These are phyloP conservation scores for Aleiodes alternator DNA, from an alignment of 2,888 invertebrate species.

Conservation along the genomic window DNA sequence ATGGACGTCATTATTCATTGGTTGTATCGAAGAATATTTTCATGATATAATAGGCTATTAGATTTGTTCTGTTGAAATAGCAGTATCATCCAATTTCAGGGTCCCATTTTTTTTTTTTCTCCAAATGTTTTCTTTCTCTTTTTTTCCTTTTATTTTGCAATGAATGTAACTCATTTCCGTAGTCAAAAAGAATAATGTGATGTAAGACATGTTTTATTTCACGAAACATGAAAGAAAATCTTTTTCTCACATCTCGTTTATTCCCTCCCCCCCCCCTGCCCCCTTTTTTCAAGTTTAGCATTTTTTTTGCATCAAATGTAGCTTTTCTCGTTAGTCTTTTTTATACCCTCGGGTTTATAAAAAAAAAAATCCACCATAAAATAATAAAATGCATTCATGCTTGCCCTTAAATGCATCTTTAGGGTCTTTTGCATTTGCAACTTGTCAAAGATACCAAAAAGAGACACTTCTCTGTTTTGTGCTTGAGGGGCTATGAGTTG, in stretches of 20 bases:
- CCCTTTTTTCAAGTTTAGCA: not conserved
- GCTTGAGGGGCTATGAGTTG: conserved; percentile 22
- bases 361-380: not conserved
- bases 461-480: conserved; percentile 12
- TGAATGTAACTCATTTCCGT: conserved; percentile 29
- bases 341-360: conserved; percentile 7
- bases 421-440: conserved; percentile 26
- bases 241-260: conserved; percentile 23
- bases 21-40: conserved; percentile 15
- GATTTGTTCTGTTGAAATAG: not conserved
- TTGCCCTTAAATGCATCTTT: conserved; percentile 11
- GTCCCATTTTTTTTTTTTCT: conserved; percentile 9
- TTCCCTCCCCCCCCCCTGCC: not conserved
- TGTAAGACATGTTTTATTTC: conserved; percentile 22
- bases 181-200: conserved; percentile 34
- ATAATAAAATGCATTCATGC: not conserved
- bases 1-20: not conserved
- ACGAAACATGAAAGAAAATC: conserved; percentile 32
- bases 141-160: not conserved
- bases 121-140: not conserved
- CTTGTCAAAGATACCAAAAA: conserved; percentile 28
- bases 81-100: not conserved
- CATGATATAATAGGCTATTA: conserved; percentile 19
- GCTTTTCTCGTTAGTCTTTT: conserved; percentile 1
- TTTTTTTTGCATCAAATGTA: conserved; percentile 7